Percentiles rank a stretch among this genome's conserved stretches.
phyloP scores from a whole-genome alignment of 1,140 invertebrate species.

The Neodiprion virginianus region DNA sequence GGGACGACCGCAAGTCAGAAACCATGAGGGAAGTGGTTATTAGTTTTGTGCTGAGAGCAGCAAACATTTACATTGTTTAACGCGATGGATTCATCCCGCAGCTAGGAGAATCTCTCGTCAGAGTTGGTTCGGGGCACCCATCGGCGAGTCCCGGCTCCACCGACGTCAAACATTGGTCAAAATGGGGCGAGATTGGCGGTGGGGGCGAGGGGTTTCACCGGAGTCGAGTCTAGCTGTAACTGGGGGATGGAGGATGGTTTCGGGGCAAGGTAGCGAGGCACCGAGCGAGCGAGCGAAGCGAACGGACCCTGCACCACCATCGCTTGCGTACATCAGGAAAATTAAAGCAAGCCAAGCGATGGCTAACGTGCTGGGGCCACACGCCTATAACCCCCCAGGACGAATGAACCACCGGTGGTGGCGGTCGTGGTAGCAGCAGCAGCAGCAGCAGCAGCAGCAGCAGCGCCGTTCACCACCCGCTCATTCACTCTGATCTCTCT shows the following conservation, averaged over 20 bases:
- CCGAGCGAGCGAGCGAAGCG: constrained; percentile 42
- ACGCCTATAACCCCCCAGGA: constrained; percentile 43
- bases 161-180: constrained; percentile 52
- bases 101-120: constrained; percentile 12
- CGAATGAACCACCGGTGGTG: constrained; percentile 36
- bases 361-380: constrained; percentile 61
- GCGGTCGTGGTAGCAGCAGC: constrained; percentile 15
- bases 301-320: constrained; percentile 51
- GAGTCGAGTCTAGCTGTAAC: constrained; percentile 29
- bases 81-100: constrained; percentile 59
- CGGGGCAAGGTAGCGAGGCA: constrained; percentile 40
- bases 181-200: constrained; percentile 30
- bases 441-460: constrained; percentile 17
- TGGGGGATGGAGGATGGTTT: constrained; percentile 29
- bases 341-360: constrained; percentile 63
- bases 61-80: constrained; percentile 63
- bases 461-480: constrained; percentile 33
- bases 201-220: constrained; percentile 4
- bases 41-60: constrained; percentile 57
- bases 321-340: constrained; percentile 62
- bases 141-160: constrained; percentile 25
- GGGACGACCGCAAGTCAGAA: background rate
- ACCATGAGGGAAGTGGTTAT: constrained; percentile 50
- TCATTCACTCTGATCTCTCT: constrained; percentile 49
- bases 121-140: constrained; percentile 25